Conservation (phyloP, 2,888 invertebrate species). For the Synergus gifuensis region DNA sequence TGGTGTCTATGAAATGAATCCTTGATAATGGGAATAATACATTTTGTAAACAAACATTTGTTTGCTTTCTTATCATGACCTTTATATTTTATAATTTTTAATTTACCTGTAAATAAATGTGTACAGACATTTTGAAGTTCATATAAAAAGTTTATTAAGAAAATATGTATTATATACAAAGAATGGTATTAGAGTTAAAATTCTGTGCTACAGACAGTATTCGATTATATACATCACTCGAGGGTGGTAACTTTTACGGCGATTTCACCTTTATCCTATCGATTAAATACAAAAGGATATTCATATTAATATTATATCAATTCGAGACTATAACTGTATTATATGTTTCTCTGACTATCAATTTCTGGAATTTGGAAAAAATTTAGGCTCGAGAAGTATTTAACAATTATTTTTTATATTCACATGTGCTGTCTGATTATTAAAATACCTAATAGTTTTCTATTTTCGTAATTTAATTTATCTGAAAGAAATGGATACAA, state of each 20-base stretch:
- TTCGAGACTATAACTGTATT: not conserved
- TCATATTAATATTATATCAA: not conserved
- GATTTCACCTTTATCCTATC: not conserved
- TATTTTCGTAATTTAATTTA: too few relatives aligned
- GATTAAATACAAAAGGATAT: not conserved
- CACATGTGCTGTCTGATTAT: not conserved
- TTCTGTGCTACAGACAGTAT: not conserved
- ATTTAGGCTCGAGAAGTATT: not conserved
- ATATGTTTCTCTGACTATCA: not conserved
- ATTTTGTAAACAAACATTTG: constrained; percentile 60
- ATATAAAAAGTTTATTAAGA: constrained; percentile 33
- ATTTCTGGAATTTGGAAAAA: not conserved
- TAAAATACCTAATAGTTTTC: too few relatives aligned
- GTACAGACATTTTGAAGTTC: not conserved
- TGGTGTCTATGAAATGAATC: constrained; percentile 66
- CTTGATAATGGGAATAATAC: constrained; percentile 66
- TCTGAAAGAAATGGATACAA: too few relatives aligned
- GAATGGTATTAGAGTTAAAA: constrained; percentile 18
- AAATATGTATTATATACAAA: constrained; percentile 34
- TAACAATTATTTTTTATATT: not conserved
- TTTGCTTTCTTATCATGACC: constrained; percentile 4
- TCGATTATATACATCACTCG: not conserved
- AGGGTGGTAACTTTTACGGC: not conserved
- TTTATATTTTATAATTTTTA: not conserved
- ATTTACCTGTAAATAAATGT: not conserved